Conservation (phyloP, 2,888 invertebrate species). For the Dasysyrphus tricinctus region DNA sequence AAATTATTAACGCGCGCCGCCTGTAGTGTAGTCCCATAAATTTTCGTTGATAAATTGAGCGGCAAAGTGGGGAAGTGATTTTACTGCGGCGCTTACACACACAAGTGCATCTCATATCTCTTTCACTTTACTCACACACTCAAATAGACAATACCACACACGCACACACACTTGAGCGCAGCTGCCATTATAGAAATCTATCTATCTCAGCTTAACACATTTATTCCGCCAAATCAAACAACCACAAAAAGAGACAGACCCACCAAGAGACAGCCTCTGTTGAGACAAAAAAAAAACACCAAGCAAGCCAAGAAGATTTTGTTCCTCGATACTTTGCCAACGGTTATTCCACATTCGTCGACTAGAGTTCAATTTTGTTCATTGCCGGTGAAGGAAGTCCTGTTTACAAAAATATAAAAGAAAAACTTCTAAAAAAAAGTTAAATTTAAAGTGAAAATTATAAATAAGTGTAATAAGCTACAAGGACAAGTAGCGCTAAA, state of each 20-base stretch:
- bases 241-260: conserved; percentile 2
- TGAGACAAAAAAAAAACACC: conserved; percentile 19
- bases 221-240: conserved; percentile 34
- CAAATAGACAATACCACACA: neutral
- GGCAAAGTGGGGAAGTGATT: conserved; percentile 38
- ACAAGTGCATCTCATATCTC: conserved; percentile 1
- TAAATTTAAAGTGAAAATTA: conserved; percentile 25
- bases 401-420: conserved; percentile 53
- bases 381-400: conserved; percentile 65
- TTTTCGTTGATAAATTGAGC: conserved; percentile 34
- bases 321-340: conserved; percentile 52
- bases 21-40: neutral
- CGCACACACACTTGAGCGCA: conserved; percentile 27
- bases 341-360: conserved; percentile 52
- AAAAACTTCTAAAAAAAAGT: conserved; percentile 13
- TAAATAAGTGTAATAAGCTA: conserved; percentile 39
- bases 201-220: conserved; percentile 2
- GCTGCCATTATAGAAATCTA: conserved; percentile 43
- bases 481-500: conserved; percentile 18
- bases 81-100: conserved; percentile 15
- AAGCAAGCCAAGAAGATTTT: conserved; percentile 15
- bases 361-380: conserved; percentile 68
- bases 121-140: neutral
- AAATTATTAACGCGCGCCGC: conserved; percentile 13
- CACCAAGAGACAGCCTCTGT: conserved; percentile 19